Conservation (phyloP, 2,797 vertebrate species). For the Enteromius paludinosus region DNA sequence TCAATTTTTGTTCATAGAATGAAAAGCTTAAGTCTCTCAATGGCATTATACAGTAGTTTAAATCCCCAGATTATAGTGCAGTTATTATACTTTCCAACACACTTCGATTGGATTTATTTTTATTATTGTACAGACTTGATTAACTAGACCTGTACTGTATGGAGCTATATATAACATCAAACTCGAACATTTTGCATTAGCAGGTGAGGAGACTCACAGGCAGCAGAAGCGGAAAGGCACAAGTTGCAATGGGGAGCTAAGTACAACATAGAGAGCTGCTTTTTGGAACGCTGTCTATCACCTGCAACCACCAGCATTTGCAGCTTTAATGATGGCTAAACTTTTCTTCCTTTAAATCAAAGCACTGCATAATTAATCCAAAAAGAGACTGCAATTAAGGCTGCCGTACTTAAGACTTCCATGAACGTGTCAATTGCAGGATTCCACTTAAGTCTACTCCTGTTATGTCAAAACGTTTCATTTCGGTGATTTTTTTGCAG, state of each 20-base stretch:
- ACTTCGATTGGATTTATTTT: conserved; percentile 20
- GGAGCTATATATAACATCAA: conserved; percentile 10
- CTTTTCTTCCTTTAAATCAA: conserved; percentile 13
- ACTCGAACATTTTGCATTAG: neutral
- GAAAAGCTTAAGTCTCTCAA: too few relatives aligned
- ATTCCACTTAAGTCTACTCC: conserved; percentile 2
- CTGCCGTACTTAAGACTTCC: neutral
- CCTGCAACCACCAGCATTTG: neutral
- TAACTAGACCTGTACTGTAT: neutral
- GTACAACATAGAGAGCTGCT: neutral
- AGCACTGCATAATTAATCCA: neutral
- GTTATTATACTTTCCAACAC: neutral
- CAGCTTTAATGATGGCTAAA: conserved; percentile 3
- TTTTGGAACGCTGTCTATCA: neutral
- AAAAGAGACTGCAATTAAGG: conserved; percentile 18
- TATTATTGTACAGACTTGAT: conserved; percentile 12
- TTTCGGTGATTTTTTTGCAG: neutral
- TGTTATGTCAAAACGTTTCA: neutral
- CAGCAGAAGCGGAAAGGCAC: conserved; percentile 8
- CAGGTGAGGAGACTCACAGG: conserved; percentile 21
- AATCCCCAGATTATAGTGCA: neutral
- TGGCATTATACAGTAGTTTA: neutral
- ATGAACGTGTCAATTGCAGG: neutral
- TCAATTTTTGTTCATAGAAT: too few relatives aligned
- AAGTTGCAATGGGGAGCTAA: neutral